Evolutionary conservation across 2,888 invertebrate genomes (phyloP), one percentile per base, ranked within the genome.

Genomic region (Prosopocoilus inquinatus): DNA sequence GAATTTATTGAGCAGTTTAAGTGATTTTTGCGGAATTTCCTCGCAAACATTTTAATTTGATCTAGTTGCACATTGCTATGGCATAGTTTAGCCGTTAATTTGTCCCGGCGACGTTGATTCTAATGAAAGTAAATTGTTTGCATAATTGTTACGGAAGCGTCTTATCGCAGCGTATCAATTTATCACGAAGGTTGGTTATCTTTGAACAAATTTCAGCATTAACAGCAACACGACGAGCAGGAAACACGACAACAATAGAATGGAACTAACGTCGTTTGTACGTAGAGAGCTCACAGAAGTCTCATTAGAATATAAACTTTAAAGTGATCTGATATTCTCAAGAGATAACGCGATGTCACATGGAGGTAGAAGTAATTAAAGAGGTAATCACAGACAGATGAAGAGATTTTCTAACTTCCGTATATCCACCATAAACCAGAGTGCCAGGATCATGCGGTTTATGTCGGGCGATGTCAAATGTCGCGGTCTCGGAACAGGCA

Each of bases 271-370:
- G 12, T 13, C 47, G 9, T 47, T 32, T 13, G 12, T 47, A 47
- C 33, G 35, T 47, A 32, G 47, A 32, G 47, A 47, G 35, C 47
- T 47, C 47, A 9, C 47, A 34, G 39, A 48, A 47, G 56, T 53
- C 59, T 57, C 56, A 56, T 59, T 57, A 59, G 48, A 57, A 57
- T 56, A 51, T 53, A 59, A 59, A 53, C 53, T 59, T 56, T 59
- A 48, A 54, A 43, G 57, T 55, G 57, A 55, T 57, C 57, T 51
- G 60, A 60, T 60, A 54, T 54, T 55, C 55, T 53, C 55, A 52
- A 47, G 55, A 54, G 57, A 60, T 55, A 57, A 49, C 48, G 50
- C 35, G 44, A 54, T 49, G 57, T 57, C 57, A 57, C 54, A 57
- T 57, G 57, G 34, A 50, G 50, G 47, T 47, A 47, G 54, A 49